A percentile compares a stretch with the other conserved stretches of the same genome.
Conservation (phyloP, 2,888 invertebrate genomes). For the Kuschelorhynchus macadamiae region DNA sequence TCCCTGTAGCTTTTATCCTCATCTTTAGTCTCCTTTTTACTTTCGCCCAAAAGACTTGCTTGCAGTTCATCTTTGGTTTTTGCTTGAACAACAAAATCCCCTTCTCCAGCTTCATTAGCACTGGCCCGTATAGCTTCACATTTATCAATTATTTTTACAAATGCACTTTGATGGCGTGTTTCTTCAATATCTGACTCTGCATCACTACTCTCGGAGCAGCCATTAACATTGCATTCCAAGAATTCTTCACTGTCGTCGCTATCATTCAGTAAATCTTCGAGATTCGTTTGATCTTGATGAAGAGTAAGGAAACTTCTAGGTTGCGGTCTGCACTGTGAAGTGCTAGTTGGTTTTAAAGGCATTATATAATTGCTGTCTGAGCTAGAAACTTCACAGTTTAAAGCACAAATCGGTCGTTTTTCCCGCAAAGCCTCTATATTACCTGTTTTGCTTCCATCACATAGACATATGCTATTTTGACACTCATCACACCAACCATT, state of each 20-base stretch:
- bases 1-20: constrained; percentile 59
- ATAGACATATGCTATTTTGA: constrained; percentile 5
- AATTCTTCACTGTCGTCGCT: constrained; percentile 24
- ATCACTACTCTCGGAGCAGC: too few relatives aligned
- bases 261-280: constrained; percentile 16
- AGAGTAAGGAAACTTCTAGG: constrained; percentile 26
- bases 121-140: constrained; percentile 40
- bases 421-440: too few relatives aligned
- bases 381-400: too few relatives aligned
- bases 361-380: not conserved
- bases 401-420: too few relatives aligned
- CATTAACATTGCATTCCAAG: too few relatives aligned
- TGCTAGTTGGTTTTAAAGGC: too few relatives aligned
- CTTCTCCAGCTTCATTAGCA: constrained; percentile 36
- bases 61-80: constrained; percentile 53
- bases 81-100: constrained; percentile 42
- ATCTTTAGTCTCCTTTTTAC: constrained; percentile 37
- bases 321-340: too few relatives aligned
- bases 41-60: constrained; percentile 25
- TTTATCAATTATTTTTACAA: constrained; percentile 54
- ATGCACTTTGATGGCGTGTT: constrained; percentile 51
- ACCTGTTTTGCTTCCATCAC: too few relatives aligned
- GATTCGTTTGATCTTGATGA: constrained; percentile 2
- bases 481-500: constrained; percentile 8
- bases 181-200: constrained; percentile 37